These are phyloP conservation scores for Zingel zingel DNA, from an alignment of 2,113 vertebrate genomes.

Conservation along the genomic window DNA sequence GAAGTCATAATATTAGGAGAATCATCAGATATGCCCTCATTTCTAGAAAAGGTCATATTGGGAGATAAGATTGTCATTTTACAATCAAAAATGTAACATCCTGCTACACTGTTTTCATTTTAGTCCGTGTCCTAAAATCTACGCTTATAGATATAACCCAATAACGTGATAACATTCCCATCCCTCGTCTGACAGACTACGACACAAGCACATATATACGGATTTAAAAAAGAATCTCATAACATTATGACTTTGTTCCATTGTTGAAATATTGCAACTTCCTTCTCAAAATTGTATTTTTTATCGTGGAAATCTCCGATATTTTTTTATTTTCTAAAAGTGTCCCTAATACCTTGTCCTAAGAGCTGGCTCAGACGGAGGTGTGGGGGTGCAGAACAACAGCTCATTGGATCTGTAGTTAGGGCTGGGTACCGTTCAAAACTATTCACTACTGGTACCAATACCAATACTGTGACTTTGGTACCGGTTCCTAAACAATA, in stretches of 20 bases:
- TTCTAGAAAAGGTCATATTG: background rate
- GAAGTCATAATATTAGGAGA: background rate
- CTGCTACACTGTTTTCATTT: no score
- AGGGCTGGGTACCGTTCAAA: no score
- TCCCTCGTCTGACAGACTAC: background rate
- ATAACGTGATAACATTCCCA: background rate
- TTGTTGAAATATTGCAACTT: background rate
- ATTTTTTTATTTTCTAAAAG: background rate
- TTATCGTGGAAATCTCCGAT: conserved; percentile 10
- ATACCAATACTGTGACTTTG: no score
- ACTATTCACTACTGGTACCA: no score
- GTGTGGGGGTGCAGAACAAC: conserved; percentile 40
- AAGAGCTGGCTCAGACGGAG: conserved; percentile 66
- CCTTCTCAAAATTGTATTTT: background rate
- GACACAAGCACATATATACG: background rate
- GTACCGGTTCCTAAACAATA: no score
- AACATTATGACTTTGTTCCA: background rate
- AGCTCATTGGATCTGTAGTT: background rate
- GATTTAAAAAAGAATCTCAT: background rate
- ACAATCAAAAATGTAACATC: background rate
- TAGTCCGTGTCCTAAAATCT: background rate
- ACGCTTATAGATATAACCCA: background rate
- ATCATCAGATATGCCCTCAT: background rate
- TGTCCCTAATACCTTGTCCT: background rate
- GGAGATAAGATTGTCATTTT: background rate